Percentiles rank a stretch among this genome's conserved stretches.
Conservation (phyloP, 2,888 invertebrate genomes). For the Pristionchus entomophagus region DNA sequence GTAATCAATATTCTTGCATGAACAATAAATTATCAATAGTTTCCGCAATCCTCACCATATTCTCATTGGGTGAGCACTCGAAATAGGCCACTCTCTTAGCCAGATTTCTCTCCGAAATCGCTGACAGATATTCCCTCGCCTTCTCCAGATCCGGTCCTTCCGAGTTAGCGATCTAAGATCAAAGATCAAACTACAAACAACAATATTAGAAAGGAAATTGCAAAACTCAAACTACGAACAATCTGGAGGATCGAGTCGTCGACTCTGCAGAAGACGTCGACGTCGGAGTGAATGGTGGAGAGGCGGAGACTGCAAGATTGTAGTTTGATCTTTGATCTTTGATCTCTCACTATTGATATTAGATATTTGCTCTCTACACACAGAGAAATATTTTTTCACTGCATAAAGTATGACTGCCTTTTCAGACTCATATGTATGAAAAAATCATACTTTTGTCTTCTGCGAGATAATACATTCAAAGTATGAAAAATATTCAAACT, state of each 20-base stretch:
- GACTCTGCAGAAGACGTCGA: slow-evolving; percentile 57
- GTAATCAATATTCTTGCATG: no score
- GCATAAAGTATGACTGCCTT: no score
- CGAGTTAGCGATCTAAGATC: background rate
- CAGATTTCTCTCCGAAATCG: background rate
- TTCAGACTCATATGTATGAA: no score
- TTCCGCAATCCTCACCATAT: background rate
- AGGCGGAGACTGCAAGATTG: slow-evolving; percentile 1
- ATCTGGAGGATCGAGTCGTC: slow-evolving; percentile 56
- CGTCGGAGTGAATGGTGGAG: slow-evolving; percentile 51
- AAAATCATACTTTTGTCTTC: no score
- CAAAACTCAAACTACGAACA: background rate
- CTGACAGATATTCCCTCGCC: background rate
- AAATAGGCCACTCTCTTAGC: background rate
- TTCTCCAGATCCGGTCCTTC: background rate
- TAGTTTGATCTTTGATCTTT: background rate
- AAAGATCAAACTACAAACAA: background rate
- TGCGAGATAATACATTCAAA: no score
- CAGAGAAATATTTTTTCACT: no score
- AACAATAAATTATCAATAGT: no score
- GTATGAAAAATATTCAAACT: no score
- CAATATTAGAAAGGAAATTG: background rate
- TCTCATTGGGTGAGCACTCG: slow-evolving; percentile 25
- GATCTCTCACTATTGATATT: background rate
- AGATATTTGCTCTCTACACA: background rate